A percentile compares a stretch with the other conserved stretches of the same genome.
phyloP scores from a whole-genome alignment of 2,888 invertebrate genomes.

The Nephrotoma appendiculata region DNA sequence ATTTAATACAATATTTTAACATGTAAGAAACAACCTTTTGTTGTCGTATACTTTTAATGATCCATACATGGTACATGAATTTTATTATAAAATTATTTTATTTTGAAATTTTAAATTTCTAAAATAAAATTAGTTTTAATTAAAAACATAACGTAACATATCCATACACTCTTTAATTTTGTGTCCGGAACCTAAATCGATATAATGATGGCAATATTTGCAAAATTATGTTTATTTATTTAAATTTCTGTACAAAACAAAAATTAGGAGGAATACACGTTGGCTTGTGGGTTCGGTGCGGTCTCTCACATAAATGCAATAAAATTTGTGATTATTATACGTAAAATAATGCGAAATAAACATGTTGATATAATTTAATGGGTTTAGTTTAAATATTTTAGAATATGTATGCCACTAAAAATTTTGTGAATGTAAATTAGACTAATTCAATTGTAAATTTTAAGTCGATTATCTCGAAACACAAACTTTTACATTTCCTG shows the following conservation, averaged over 20 bases:
- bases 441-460: background rate
- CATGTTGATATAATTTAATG: too few relatives aligned
- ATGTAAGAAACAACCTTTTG: background rate
- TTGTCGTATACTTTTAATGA: background rate
- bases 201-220: background rate
- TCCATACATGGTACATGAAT: background rate
- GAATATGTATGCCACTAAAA: too few relatives aligned
- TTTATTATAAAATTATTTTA: background rate
- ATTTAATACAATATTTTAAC: background rate
- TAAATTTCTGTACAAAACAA: background rate
- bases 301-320: too few relatives aligned
- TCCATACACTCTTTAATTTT: too few relatives aligned
- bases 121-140: background rate
- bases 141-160: background rate
- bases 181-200: too few relatives aligned
- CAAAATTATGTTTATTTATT: background rate
- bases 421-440: too few relatives aligned
- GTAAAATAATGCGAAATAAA: too few relatives aligned
- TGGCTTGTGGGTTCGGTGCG: too few relatives aligned
- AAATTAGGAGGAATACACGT: too few relatives aligned
- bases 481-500: background rate
- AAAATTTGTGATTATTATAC: too few relatives aligned
- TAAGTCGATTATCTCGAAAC: background rate
- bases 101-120: background rate
- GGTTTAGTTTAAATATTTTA: too few relatives aligned